A percentile compares a stretch with the other conserved stretches of the same genome.
Evolutionary conservation across 2,797 vertebrate species (phyloP).

Genomic region (Alectoris magna): DNA sequence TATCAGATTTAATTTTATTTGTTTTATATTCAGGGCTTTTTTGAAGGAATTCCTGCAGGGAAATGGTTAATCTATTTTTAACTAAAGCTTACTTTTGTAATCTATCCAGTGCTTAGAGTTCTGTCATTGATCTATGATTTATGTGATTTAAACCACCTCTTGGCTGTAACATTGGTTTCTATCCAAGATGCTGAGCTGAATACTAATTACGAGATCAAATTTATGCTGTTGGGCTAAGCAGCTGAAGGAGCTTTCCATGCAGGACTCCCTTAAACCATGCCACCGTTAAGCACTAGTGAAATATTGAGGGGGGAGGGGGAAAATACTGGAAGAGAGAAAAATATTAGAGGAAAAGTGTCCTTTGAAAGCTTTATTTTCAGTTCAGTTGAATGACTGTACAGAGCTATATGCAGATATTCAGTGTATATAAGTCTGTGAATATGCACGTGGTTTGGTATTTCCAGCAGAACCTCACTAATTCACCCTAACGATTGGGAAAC

Average conservation of each 20-base stretch:
- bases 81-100: constrained; percentile 95
- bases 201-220: constrained; percentile 98
- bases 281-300: constrained; percentile 60
- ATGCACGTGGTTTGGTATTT: constrained; percentile 48
- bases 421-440: not conserved
- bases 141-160: constrained; percentile 97
- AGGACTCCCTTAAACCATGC: constrained; percentile 71
- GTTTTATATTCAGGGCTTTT: constrained; percentile 68
- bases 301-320: constrained; percentile 26
- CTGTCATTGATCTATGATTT: constrained; percentile 95
- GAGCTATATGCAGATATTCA: constrained; percentile 26
- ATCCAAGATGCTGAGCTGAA: constrained; percentile 93
- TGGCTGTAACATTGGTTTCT: constrained; percentile 94
- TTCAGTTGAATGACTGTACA: constrained; percentile 12
- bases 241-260: constrained; percentile 79
- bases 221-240: constrained; percentile 84
- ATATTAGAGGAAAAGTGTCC: constrained; percentile 33
- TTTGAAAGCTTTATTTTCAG: constrained; percentile 56
- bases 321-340: constrained; percentile 26
- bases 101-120: constrained; percentile 91
- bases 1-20: constrained; percentile 77
- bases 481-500: constrained; percentile 64
- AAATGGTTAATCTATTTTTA: constrained; percentile 95
- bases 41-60: constrained; percentile 78
- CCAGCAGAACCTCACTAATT: constrained; percentile 62